Conservation (phyloP, 2,797 vertebrate genomes). For the Anableps anableps region DNA sequence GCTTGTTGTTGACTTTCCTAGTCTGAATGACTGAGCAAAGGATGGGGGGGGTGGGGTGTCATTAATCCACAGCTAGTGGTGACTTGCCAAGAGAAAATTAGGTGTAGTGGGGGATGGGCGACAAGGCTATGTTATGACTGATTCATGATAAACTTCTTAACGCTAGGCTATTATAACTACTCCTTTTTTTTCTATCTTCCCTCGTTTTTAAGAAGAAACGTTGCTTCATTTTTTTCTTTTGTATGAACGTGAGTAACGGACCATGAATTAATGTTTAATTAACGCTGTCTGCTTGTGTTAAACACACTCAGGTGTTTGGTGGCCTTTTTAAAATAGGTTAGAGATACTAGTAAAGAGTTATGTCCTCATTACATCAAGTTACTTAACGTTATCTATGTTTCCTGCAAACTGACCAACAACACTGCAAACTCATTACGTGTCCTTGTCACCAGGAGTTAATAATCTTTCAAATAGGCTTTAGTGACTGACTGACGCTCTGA, state of each 20-base stretch:
- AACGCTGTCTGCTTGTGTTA: not conserved
- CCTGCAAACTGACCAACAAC: too few relatives aligned
- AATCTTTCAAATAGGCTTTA: slow-evolving; percentile 39
- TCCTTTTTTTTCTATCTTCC: slow-evolving; percentile 10
- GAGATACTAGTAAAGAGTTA: slow-evolving; percentile 15
- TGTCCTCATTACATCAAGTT: not conserved
- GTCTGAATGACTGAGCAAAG: slow-evolving; percentile 93
- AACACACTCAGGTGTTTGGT: slow-evolving; percentile 17
- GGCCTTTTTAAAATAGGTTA: slow-evolving; percentile 55
- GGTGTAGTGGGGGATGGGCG: slow-evolving; percentile 83
- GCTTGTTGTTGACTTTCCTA: slow-evolving; percentile 93
- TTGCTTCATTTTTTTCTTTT: not conserved
- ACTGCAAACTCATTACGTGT: not conserved
- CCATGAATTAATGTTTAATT: slow-evolving; percentile 7
- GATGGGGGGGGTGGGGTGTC: slow-evolving; percentile 85
- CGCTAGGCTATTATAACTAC: slow-evolving; percentile 34
- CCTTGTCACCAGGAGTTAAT: slow-evolving; percentile 17
- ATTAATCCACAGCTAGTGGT: slow-evolving; percentile 84
- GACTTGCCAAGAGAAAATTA: slow-evolving; percentile 86
- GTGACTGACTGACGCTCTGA: slow-evolving; percentile 41
- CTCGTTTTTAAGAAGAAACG: slow-evolving; percentile 32
- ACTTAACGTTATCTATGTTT: not conserved
- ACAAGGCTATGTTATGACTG: slow-evolving; percentile 74
- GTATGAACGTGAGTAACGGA: slow-evolving; percentile 25
- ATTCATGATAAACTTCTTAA: slow-evolving; percentile 67